Conservation (phyloP, 1,140 invertebrate species). For the Drosophila nasuta region DNA sequence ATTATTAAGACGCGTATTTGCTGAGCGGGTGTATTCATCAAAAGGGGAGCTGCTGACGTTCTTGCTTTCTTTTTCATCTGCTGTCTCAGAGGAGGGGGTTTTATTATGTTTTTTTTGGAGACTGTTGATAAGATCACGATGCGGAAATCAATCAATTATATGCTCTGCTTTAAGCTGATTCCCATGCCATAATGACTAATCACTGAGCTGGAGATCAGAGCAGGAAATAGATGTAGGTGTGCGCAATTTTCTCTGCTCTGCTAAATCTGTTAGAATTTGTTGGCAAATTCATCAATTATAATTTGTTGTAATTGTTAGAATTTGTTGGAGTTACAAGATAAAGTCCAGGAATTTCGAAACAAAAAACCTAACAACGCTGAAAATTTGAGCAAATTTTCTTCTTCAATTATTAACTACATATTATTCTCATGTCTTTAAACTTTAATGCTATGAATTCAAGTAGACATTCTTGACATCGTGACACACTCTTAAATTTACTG, state of each 20-base stretch:
- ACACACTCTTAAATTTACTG: too few relatives aligned
- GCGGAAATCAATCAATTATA: conserved; percentile 60
- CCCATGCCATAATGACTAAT: conserved; percentile 35
- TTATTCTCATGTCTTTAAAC: too few relatives aligned
- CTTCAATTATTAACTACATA: too few relatives aligned
- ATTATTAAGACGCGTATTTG: conserved; percentile 4
- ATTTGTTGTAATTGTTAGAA: neutral
- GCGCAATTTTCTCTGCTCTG: neutral
- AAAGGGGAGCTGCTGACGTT: conserved; percentile 38
- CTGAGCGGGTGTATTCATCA: conserved; percentile 35
- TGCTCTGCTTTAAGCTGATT: conserved; percentile 8
- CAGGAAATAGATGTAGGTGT: conserved; percentile 3
- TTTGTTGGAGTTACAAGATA: neutral
- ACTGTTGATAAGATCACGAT: conserved; percentile 26
- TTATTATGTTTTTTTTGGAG: neutral
- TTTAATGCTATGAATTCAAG: too few relatives aligned
- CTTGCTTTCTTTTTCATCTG: conserved; percentile 62
- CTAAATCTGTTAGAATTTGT: neutral
- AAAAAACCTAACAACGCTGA: neutral
- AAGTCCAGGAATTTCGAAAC: neutral
- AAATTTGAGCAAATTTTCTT: neutral
- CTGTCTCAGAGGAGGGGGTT: too few relatives aligned
- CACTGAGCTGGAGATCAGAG: conserved; percentile 2
- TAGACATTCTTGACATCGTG: too few relatives aligned
- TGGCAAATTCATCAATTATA: neutral